Evolutionary conservation across 2,797 vertebrate species (phyloP).

Genomic region (Lateolabrax maculatus): DNA sequence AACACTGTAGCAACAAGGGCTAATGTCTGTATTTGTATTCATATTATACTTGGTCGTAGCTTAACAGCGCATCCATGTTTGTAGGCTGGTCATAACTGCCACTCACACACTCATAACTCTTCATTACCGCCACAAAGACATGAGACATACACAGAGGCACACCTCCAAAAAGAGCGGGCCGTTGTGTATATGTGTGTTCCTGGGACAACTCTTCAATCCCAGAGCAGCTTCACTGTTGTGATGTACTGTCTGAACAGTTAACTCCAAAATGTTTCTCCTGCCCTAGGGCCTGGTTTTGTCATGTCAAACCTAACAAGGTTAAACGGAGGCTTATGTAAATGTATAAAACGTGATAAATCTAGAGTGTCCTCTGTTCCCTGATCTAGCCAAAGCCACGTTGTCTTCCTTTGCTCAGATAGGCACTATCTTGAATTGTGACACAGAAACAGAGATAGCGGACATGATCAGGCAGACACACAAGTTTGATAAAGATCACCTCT

Average conservation of each 20-base stretch:
- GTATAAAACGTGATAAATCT: constrained; percentile 45
- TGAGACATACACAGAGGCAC: constrained; percentile 37
- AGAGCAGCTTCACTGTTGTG: constrained; percentile 36
- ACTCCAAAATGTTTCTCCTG: constrained; percentile 26
- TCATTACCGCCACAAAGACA: constrained; percentile 71
- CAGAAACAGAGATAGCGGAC: constrained; percentile 52
- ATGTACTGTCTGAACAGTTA: constrained; percentile 40
- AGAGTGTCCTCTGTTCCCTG: constrained; percentile 41
- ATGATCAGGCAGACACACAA: constrained; percentile 53
- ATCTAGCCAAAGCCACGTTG: constrained; percentile 38
- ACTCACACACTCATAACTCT: constrained; percentile 60
- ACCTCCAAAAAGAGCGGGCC: constrained; percentile 34
- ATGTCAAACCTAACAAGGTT: constrained; percentile 60
- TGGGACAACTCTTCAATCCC: constrained; percentile 34
- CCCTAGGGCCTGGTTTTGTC: constrained; percentile 41
- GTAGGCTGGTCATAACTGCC: constrained; percentile 67
- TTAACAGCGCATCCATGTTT: constrained; percentile 71
- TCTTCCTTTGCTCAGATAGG: constrained; percentile 44
- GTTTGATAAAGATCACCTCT: constrained; percentile 69
- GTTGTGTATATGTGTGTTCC: constrained; percentile 4
- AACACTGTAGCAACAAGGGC: constrained; percentile 47
- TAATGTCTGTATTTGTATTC: constrained; percentile 57
- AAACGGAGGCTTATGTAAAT: constrained; percentile 40
- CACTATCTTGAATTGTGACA: constrained; percentile 63
- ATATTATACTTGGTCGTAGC: constrained; percentile 51